phyloP scores from a whole-genome alignment of 2,797 vertebrate genomes.

The Propithecus deckenii region DNA sequence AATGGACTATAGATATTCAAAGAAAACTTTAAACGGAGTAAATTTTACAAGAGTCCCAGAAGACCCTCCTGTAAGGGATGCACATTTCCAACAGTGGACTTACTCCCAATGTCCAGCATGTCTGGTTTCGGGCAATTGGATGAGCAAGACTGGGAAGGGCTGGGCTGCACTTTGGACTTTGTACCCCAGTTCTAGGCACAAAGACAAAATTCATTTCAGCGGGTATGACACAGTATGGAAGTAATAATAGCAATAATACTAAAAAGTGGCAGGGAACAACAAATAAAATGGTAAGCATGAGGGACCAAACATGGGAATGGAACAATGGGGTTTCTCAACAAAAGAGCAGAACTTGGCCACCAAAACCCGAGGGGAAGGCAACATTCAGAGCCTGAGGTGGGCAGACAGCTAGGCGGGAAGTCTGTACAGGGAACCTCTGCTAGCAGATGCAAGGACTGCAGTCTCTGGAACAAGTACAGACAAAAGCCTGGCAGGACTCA shows the following conservation, averaged over 20 bases:
- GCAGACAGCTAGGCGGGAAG: not conserved
- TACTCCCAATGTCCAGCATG: not conserved
- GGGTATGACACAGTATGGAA: not conserved
- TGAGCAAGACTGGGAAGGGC: not conserved
- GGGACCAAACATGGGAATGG: not conserved
- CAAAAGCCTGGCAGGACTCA: not conserved
- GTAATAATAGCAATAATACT: not conserved
- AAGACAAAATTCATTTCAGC: constrained; percentile 44
- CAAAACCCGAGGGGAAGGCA: not conserved
- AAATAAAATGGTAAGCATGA: not conserved
- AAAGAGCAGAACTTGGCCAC: not conserved
- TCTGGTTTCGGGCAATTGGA: not conserved
- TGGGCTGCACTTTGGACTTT: constrained; percentile 4
- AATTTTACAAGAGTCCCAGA: constrained; percentile 7
- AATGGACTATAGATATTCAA: not conserved
- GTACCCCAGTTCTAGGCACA: not conserved
- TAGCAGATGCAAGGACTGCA: not conserved
- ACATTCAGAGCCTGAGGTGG: not conserved
- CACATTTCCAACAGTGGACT: not conserved
- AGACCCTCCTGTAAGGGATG: not conserved
- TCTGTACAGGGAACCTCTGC: not conserved
- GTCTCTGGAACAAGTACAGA: not conserved
- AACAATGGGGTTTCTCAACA: not conserved
- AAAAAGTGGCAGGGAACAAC: not conserved
- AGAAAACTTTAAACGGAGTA: constrained; percentile 27